These are phyloP conservation scores for Pollenia angustigena DNA, from an alignment of 2,888 invertebrate genomes.

Conservation along the genomic window DNA sequence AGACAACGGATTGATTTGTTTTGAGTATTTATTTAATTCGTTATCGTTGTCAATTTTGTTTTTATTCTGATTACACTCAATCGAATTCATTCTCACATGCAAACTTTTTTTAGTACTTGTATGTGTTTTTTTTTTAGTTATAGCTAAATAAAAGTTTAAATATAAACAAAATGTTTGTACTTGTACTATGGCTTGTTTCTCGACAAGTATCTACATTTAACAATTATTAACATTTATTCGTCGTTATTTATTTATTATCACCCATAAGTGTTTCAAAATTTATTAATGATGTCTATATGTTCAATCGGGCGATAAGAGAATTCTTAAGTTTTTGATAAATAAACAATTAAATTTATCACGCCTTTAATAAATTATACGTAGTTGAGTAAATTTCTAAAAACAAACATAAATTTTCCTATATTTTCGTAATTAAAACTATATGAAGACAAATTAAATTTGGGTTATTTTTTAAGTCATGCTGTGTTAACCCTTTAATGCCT, in stretches of 20 bases:
- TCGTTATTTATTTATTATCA: conserved; percentile 60
- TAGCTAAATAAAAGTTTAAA: too few species aligned
- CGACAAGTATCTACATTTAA: background rate
- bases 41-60: conserved; percentile 60
- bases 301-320: too few species aligned
- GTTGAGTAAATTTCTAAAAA: too few species aligned
- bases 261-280: background rate
- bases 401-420: too few species aligned
- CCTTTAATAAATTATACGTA: too few species aligned
- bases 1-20: conserved; percentile 9
- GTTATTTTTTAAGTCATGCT: too few species aligned
- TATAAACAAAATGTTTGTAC: background rate
- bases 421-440: too few species aligned
- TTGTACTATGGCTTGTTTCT: background rate
- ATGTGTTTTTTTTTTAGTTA: background rate
- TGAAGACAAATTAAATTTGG: too few species aligned
- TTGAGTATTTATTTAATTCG: conserved; percentile 50
- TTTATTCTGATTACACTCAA: conserved; percentile 40
- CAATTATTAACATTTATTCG: conserved; percentile 27
- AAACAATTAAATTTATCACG: too few species aligned
- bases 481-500: too few species aligned
- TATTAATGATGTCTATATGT: conserved; percentile 24
- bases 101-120: too few species aligned
- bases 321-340: too few species aligned
- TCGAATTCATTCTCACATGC: background rate